A percentile compares a stretch with the other conserved stretches of the same genome.
Conservation (phyloP, 1,140 invertebrate genomes). For the Pachyrhynchus sulphureomaculatus region DNA sequence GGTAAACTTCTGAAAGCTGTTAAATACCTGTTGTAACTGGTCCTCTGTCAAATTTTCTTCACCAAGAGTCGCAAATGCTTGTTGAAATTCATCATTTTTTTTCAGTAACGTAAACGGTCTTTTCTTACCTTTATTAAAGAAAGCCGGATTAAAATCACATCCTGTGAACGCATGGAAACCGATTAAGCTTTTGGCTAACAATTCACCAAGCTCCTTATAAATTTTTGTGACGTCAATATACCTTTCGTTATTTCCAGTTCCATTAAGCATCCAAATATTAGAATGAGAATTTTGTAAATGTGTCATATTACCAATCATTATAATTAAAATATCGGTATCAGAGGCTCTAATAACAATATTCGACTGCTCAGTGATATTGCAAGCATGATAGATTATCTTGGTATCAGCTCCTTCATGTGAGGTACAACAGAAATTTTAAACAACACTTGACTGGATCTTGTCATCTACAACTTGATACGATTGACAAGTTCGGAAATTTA, state of each 20-base stretch:
- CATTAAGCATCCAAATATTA: conserved; percentile 35
- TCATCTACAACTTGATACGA: conserved; percentile 34
- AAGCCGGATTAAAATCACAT: conserved; percentile 33
- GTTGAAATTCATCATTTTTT: conserved; percentile 11
- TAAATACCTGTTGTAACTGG: too few relatives aligned
- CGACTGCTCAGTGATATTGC: conserved; percentile 22
- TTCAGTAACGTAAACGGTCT: neutral
- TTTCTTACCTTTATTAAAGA: conserved; percentile 19
- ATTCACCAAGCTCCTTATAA: conserved; percentile 18
- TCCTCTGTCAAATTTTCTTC: conserved; percentile 11
- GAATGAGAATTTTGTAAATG: conserved; percentile 26
- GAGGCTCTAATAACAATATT: conserved; percentile 33
- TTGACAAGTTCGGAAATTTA: conserved; percentile 35
- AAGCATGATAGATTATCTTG: conserved; percentile 39
- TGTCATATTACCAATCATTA: conserved; percentile 36
- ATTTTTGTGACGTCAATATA: conserved; percentile 25
- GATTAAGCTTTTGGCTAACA: conserved; percentile 17
- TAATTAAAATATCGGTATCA: conserved; percentile 39
- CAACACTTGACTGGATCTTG: conserved; percentile 26
- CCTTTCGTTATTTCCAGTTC: conserved; percentile 25
- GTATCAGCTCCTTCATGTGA: conserved; percentile 38
- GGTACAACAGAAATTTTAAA: conserved; percentile 33
- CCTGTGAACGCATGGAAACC: conserved; percentile 24
- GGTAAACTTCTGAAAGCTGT: conserved; percentile 16
- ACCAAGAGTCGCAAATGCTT: conserved; percentile 10